phyloP scores from a whole-genome alignment of 92 coral and sea anemone species.

The Micromussa lordhowensis region DNA sequence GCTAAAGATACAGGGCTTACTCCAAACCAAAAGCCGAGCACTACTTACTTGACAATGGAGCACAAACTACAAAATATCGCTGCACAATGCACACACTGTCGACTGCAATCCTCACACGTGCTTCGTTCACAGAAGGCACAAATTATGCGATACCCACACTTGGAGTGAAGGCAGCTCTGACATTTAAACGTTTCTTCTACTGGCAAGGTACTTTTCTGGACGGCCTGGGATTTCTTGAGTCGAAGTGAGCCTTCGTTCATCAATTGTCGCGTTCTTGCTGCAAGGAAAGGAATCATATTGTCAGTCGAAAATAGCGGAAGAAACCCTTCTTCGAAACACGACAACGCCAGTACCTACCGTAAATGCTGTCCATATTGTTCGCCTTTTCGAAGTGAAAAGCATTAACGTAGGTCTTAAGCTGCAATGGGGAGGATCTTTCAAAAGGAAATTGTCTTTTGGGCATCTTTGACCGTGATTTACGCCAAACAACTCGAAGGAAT shows the following conservation, averaged over 20 bases:
- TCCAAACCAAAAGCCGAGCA: neutral
- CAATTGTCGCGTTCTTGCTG: constrained; percentile 85
- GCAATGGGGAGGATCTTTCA: constrained; percentile 72
- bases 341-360: constrained; percentile 59
- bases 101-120: constrained; percentile 73
- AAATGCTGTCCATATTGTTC: constrained; percentile 69
- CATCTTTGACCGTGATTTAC: constrained; percentile 58
- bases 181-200: constrained; percentile 60
- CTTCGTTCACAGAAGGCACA: constrained; percentile 86
- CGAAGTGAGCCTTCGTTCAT: constrained; percentile 65
- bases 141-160: constrained; percentile 15
- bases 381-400: constrained; percentile 78
- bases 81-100: constrained; percentile 75
- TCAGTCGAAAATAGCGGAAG: neutral
- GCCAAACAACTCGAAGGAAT: neutral
- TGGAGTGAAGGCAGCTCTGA: constrained; percentile 62
- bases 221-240: constrained; percentile 8
- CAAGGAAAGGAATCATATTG: constrained; percentile 1
- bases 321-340: neutral
- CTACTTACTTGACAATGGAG: constrained; percentile 82
- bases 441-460: constrained; percentile 92
- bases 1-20: neutral
- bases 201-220: neutral
- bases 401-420: constrained; percentile 88
- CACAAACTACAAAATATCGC: constrained; percentile 83